Base-by-base conservation (phyloP, 1,140 invertebrate genomes). In the Nasonia vitripennis region DNA sequence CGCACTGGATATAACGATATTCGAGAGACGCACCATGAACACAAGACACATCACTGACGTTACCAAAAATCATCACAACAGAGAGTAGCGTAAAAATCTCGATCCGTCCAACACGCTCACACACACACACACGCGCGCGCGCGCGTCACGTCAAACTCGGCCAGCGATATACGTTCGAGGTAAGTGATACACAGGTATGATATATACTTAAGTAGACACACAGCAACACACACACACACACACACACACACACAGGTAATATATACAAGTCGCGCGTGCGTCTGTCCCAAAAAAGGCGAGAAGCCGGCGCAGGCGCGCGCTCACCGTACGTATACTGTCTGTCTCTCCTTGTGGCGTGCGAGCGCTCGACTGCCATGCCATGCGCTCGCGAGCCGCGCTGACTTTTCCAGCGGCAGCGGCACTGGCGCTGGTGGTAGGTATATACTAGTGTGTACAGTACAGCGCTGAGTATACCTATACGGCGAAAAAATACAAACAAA, bases 271-370 rank as follows among this genome's bases (percentile, higher is more conserved):
- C 23, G 62, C 68, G 45, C 71, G 51, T 75, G 81, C 81, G 71
- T 75, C 20, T 74, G 62, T 77, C 37, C 81, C 73, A 77, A 83
- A 83, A 83, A 83, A 83, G 81, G 81, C 55, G 74, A 75, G 71
- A 48, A 34, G 48, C 81, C 81, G 37, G 73, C 23, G 34, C 51
- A 83, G 34, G 48, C 71, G 48, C 75, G 34, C 51, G 67, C 48
- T 78, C 48, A 34, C 20, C 34, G 12, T n/a, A 62, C 5, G 2
- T 27, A 11, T 31, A 17, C 51, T 41, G 31, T 48, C 37, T 68
- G 14, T 41, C 78, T 67, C 55, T 67, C 55, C 62, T 55, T 79
- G 31, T 79, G n/a, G 31, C 68, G 78, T 81, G 41, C 67, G 41
- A 55, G 67, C 67, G 79, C 62, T 55, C 78, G 62, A 68, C 67